Conservation (phyloP, 2,797 vertebrate species). For the Gymnocypris eckloni region DNA sequence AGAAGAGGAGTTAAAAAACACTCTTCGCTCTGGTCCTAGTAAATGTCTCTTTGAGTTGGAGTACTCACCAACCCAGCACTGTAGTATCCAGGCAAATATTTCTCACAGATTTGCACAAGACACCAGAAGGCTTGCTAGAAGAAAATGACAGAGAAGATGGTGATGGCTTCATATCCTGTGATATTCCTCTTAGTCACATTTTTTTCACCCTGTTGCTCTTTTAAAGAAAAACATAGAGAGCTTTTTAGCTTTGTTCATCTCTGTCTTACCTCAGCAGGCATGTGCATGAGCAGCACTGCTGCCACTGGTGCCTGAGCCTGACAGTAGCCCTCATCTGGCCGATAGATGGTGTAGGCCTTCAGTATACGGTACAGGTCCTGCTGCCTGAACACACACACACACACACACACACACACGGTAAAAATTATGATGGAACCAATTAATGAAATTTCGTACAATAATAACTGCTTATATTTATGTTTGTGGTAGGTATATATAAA, state of each 20-base stretch:
- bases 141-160: conserved; percentile 17
- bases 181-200: neutral
- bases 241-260: neutral
- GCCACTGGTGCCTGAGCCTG: conserved; percentile 93
- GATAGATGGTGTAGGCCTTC: conserved; percentile 91
- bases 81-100: conserved; percentile 92
- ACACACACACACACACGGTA: conserved; percentile 25
- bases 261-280: conserved; percentile 92
- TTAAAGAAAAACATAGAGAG: neutral
- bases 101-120: conserved; percentile 94
- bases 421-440: neutral
- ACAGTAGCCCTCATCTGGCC: conserved; percentile 91
- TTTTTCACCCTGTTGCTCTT: neutral
- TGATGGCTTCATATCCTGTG: neutral
- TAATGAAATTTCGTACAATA: neutral
- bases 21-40: neutral
- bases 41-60: neutral
- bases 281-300: conserved; percentile 92
- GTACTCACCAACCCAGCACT: conserved; percentile 90
- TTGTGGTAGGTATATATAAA: too few species aligned
- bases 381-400: conserved; percentile 76
- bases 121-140: conserved; percentile 95
- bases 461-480: neutral
- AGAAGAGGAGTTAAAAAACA: neutral
- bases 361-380: conserved; percentile 91